Conservation (phyloP, 2,113 vertebrate genomes). For the Colaptes auratus region DNA sequence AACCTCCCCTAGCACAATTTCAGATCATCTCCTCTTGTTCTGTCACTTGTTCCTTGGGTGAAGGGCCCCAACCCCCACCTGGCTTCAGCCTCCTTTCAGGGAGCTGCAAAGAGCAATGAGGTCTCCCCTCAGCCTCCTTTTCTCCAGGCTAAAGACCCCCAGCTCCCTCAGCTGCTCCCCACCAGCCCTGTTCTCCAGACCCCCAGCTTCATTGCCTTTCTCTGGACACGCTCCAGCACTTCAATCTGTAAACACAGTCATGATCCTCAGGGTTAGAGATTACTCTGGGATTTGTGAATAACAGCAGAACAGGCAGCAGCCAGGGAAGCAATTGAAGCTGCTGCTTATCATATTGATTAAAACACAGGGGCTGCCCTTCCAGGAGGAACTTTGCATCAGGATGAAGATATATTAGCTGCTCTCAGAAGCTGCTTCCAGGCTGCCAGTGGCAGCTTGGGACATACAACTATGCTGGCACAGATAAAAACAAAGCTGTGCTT, state of each 20-base stretch:
- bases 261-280: background rate
- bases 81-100: too few relatives aligned
- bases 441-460: background rate
- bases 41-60: too few relatives aligned
- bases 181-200: too few relatives aligned
- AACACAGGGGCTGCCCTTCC: background rate
- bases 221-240: too few relatives aligned
- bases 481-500: background rate
- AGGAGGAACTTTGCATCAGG: background rate
- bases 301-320: background rate
- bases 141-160: too few relatives aligned
- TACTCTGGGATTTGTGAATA: background rate
- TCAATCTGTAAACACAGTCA: background rate
- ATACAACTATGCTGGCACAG: background rate
- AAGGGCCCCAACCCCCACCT: too few relatives aligned
- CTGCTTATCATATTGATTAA: background rate
- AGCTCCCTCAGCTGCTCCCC: too few relatives aligned
- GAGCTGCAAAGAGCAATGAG: too few relatives aligned
- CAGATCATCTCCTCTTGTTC: too few relatives aligned
- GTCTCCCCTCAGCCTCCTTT: too few relatives aligned
- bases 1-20: too few relatives aligned
- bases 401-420: background rate
- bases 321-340: background rate
- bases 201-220: too few relatives aligned
- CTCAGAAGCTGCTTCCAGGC: background rate